These are phyloP conservation scores for Acestrorhynchus altus DNA, from an alignment of 2,797 vertebrate genomes.

Conservation along the genomic window DNA sequence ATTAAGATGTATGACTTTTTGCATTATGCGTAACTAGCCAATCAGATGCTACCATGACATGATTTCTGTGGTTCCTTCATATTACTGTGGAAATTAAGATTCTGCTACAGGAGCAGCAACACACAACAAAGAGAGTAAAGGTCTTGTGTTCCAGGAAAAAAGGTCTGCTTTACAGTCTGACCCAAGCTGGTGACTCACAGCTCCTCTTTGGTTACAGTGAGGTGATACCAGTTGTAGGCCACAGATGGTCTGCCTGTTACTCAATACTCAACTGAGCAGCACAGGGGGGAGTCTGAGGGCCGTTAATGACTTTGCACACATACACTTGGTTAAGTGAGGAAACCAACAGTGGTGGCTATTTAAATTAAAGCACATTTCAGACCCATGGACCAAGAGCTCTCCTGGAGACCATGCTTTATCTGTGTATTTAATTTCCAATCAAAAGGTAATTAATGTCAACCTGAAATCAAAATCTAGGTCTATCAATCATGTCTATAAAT, in stretches of 20 bases:
- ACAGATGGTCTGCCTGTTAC: conserved; percentile 77
- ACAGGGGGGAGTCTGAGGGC: conserved; percentile 66
- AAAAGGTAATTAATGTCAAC: no score
- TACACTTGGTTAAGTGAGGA: conserved; percentile 60
- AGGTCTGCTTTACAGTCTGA: neutral
- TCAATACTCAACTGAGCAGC: conserved; percentile 74
- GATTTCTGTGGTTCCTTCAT: neutral
- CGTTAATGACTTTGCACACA: conserved; percentile 71
- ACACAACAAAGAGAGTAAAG: neutral
- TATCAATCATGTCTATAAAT: no score
- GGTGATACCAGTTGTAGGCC: conserved; percentile 34
- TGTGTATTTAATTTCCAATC: no score
- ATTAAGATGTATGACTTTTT: conserved; percentile 18
- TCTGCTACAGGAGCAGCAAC: neutral
- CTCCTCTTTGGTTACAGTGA: conserved; percentile 32
- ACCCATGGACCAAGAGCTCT: neutral
- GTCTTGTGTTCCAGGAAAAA: conserved; percentile 21
- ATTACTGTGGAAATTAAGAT: neutral
- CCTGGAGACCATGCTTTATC: no score
- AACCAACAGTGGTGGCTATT: conserved; percentile 57
- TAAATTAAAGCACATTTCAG: neutral
- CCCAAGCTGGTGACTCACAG: conserved; percentile 33
- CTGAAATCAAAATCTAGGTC: no score
- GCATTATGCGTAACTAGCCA: conserved; percentile 17
- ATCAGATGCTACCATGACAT: conserved; percentile 15